Conservation (phyloP, 2,888 invertebrate genomes). For the Megamerina dolium region DNA sequence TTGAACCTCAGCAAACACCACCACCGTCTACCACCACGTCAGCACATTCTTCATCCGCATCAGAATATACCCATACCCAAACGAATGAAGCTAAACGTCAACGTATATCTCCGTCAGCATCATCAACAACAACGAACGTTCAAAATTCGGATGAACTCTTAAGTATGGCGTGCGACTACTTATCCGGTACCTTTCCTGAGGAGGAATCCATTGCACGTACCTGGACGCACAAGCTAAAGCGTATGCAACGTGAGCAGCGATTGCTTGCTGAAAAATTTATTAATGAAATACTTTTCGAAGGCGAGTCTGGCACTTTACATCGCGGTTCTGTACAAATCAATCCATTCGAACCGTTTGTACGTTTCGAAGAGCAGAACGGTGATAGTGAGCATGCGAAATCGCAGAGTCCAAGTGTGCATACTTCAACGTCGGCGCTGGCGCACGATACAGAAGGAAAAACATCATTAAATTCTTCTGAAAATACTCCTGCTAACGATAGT, state of each 20-base stretch:
- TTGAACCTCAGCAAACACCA: constrained; percentile 27
- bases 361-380: constrained; percentile 32
- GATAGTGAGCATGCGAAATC: constrained; percentile 35
- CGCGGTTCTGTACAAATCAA: constrained; percentile 44
- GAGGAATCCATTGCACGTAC: constrained; percentile 43
- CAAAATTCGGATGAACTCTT: constrained; percentile 31
- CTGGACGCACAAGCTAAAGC: constrained; percentile 42
- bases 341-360: constrained; percentile 38
- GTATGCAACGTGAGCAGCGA: constrained; percentile 38
- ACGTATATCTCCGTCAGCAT: constrained; percentile 5
- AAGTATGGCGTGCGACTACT: constrained; percentile 40
- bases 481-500: constrained; percentile 2
- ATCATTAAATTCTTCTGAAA: constrained; percentile 4
- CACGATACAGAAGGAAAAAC: constrained; percentile 11
- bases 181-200: constrained; percentile 38
- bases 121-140: neutral
- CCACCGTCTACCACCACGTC: constrained; percentile 7
- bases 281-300: constrained; percentile 44
- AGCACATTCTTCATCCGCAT: too few relatives aligned
- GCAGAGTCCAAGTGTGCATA: constrained; percentile 39
- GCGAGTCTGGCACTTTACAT: constrained; percentile 41
- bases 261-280: constrained; percentile 45
- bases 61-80: neutral
- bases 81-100: constrained; percentile 6
- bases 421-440: constrained; percentile 15